Percentiles rank a stretch among this genome's conserved stretches.
phyloP scores from a whole-genome alignment of 35 echinoderm and acorn worm species.

The Lytechinus variegatus region DNA sequence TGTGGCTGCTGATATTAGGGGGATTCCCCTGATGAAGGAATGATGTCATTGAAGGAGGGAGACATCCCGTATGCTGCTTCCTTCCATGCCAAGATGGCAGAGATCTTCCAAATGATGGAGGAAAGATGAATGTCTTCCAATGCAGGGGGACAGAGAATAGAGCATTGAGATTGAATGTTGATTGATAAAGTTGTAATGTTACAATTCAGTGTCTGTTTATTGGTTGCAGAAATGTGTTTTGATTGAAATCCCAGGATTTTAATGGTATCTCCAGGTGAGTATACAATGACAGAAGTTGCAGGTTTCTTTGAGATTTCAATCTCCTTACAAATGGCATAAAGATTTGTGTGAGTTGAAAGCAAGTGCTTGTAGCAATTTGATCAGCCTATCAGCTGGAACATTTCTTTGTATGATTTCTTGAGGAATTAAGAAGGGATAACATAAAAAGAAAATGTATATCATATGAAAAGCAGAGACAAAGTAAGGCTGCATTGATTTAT shows the following conservation, averaged over 20 bases:
- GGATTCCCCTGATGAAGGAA: background rate
- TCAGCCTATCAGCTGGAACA: background rate
- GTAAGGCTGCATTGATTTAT: background rate
- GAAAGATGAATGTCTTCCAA: background rate
- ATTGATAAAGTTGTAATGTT: background rate
- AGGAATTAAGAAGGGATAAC: background rate
- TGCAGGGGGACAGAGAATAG: background rate
- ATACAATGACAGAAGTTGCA: background rate
- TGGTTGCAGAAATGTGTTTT: background rate
- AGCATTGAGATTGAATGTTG: background rate
- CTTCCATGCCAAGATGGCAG: background rate
- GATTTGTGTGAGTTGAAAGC: background rate
- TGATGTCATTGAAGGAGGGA: slow-evolving; percentile 1
- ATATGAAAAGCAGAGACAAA: background rate
- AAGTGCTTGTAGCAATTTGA: background rate
- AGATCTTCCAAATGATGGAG: background rate
- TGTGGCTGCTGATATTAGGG: background rate
- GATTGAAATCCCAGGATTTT: background rate
- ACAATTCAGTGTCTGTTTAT: background rate
- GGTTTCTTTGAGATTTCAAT: background rate
- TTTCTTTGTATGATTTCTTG: background rate
- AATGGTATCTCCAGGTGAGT: background rate
- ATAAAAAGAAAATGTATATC: background rate
- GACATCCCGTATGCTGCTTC: background rate
- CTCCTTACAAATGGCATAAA: background rate